Conservation (phyloP, 2,113 vertebrate genomes). For the Sinocyclocheilus rhinocerous region DNA sequence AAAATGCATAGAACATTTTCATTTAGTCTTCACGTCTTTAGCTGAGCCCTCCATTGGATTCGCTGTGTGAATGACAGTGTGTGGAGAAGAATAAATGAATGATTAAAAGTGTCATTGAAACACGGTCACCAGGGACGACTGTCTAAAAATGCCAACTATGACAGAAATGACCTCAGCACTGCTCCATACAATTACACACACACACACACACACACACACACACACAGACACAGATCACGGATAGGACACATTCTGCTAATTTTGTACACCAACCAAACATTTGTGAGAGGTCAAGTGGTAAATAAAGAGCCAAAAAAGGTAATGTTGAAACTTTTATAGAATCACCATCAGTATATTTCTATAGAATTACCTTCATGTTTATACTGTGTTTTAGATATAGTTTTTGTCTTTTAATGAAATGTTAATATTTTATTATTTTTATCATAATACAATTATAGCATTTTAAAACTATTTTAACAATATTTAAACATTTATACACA, state of each 20-base stretch:
- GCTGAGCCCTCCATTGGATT: constrained; percentile 21
- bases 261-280: neutral
- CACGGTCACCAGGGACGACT: neutral
- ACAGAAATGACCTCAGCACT: constrained; percentile 3
- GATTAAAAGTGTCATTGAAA: constrained; percentile 37
- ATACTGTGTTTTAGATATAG: neutral
- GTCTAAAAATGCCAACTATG: neutral
- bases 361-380: neutral
- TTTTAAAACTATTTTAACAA: no score
- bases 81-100: constrained; percentile 17
- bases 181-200: neutral
- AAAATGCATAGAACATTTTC: constrained; percentile 2
- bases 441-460: neutral
- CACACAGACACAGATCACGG: neutral
- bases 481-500: no score
- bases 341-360: neutral
- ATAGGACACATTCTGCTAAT: neutral
- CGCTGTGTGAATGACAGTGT: constrained; percentile 2
- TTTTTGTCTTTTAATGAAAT: neutral
- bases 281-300: neutral
- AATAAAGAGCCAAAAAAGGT: neutral
- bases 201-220: neutral
- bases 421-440: neutral
- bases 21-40: neutral
- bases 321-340: neutral